Percentiles rank a stretch among this genome's conserved stretches.
phyloP scores from a whole-genome alignment of 2,888 invertebrate species.

The Pandemis cinnamomeana region DNA sequence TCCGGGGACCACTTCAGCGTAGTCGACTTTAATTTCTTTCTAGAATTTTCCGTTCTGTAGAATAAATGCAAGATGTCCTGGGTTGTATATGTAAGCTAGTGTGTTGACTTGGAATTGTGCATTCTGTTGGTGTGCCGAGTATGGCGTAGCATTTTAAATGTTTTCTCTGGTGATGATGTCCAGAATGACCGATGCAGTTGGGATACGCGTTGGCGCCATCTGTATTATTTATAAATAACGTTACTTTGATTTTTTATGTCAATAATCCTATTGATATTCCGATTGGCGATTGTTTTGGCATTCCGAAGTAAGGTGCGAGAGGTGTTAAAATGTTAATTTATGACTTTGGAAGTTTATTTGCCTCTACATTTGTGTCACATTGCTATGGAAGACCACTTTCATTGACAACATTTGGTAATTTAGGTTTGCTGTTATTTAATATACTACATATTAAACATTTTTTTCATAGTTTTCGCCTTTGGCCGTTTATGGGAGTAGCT shows the following conservation, averaged over 20 bases:
- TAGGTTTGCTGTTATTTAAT: too few relatives aligned
- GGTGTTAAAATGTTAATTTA: neutral
- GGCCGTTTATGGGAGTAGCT: too few relatives aligned
- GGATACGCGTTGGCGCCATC: neutral
- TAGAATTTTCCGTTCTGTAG: constrained; percentile 29
- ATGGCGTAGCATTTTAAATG: constrained; percentile 52
- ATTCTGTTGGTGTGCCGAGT: constrained; percentile 47
- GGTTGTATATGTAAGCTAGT: constrained; percentile 39
- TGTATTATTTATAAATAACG: constrained; percentile 10
- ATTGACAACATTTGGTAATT: too few relatives aligned
- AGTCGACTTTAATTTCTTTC: constrained; percentile 73
- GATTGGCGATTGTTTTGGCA: neutral
- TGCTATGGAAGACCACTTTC: too few relatives aligned
- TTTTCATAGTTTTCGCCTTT: too few relatives aligned
- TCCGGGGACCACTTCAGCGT: constrained; percentile 72
- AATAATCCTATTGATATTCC: neutral
- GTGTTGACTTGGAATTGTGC: constrained; percentile 44
- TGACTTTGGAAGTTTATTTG: neutral
- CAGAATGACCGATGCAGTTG: constrained; percentile 43
- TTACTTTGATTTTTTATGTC: constrained; percentile 1
- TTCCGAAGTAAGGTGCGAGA: neutral
- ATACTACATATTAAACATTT: too few relatives aligned
- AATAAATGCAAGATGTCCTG: constrained; percentile 9
- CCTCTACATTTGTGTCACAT: too few relatives aligned
- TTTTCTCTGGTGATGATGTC: constrained; percentile 54